Evolutionary conservation across 2,888 invertebrate species (phyloP).

Genomic region (Andrena bucephala): DNA sequence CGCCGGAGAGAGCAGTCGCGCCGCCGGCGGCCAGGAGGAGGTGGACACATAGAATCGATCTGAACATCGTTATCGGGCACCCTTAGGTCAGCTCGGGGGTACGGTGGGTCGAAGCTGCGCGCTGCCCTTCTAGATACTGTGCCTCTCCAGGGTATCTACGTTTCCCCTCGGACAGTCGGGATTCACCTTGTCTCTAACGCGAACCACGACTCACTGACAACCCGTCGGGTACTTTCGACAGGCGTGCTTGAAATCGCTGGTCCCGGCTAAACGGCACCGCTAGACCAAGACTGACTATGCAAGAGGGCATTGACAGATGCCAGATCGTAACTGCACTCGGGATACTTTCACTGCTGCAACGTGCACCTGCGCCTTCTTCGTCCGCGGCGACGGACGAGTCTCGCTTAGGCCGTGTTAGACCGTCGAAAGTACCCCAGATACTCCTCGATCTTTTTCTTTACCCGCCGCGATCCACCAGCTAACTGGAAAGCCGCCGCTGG

Average conservation of each 20-base stretch:
- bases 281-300: slow-evolving; percentile 71
- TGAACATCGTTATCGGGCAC: slow-evolving; percentile 9
- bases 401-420: slow-evolving; percentile 38
- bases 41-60: slow-evolving; percentile 7
- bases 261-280: slow-evolving; percentile 70
- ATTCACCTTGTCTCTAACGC: not conserved
- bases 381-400: slow-evolving; percentile 60
- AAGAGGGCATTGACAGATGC: slow-evolving; percentile 79
- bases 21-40: slow-evolving; percentile 30
- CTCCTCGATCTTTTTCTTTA: slow-evolving; percentile 43
- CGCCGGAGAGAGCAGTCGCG: slow-evolving; percentile 47
- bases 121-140: not conserved
- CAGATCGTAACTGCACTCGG: slow-evolving; percentile 72
- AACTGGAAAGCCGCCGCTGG: slow-evolving; percentile 30
- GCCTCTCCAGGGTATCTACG: not conserved
- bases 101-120: not conserved
- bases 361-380: slow-evolving; percentile 72
- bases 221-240: slow-evolving; percentile 43
- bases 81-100: not conserved
- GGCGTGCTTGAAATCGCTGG: slow-evolving; percentile 51
- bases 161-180: not conserved
- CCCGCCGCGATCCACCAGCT: not conserved
- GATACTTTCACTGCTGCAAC: slow-evolving; percentile 76
- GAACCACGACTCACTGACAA: slow-evolving; percentile 3
- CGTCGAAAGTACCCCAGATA: slow-evolving; percentile 55